Evolutionary conservation across 2,888 invertebrate genomes (phyloP).

Genomic region (Diachrysia chrysitis): DNA sequence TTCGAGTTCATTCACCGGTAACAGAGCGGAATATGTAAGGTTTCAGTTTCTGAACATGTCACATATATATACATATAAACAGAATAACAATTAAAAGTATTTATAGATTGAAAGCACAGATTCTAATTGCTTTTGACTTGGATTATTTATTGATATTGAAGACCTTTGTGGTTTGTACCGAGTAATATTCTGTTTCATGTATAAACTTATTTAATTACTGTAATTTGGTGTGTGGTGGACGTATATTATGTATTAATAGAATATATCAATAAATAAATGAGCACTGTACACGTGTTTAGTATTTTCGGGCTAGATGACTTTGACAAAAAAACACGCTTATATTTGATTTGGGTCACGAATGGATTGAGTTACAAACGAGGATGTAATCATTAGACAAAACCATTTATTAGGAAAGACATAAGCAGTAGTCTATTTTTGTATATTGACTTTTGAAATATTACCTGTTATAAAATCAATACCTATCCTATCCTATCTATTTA

Average conservation of each 20-base stretch:
- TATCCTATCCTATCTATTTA: too few relatives aligned
- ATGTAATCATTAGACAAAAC: neutral
- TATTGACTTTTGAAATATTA: too few relatives aligned
- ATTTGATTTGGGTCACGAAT: constrained; percentile 5
- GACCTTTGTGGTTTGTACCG: constrained; percentile 17
- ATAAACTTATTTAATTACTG: constrained; percentile 40
- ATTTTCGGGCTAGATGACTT: neutral
- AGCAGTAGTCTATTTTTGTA: too few relatives aligned
- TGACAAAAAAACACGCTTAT: neutral
- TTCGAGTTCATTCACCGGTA: constrained; percentile 43
- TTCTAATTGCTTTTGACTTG: constrained; percentile 17
- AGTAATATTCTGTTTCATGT: constrained; percentile 26
- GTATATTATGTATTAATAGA: constrained; percentile 31
- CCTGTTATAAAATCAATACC: too few relatives aligned
- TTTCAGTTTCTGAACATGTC: constrained; percentile 21
- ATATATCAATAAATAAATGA: neutral
- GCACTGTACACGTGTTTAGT: neutral
- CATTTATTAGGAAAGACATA: too few relatives aligned
- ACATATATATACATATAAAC: neutral
- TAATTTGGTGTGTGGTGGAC: constrained; percentile 43
- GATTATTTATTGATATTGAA: constrained; percentile 16
- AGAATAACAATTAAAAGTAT: neutral
- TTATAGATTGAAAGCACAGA: constrained; percentile 5
- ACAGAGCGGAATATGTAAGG: constrained; percentile 26
- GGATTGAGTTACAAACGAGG: constrained; percentile 32